Base-by-base conservation (phyloP, 2,888 invertebrate species). In the Cyclophora albipunctata region DNA sequence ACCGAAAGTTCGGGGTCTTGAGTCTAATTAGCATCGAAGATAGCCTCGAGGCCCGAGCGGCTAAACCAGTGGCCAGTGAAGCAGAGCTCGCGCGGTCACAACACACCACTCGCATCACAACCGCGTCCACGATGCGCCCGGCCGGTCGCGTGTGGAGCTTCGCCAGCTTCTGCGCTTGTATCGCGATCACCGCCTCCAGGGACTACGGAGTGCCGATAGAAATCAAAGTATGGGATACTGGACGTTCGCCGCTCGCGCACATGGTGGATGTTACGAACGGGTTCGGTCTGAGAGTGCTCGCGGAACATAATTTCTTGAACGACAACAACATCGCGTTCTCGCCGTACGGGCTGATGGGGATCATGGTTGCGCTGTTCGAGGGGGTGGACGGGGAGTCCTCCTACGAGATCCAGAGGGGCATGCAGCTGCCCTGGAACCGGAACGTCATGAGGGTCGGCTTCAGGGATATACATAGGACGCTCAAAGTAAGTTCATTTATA, bases 291-390 rank as follows among this genome's bases (percentile, higher is more conserved):
- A 91, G 91, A 73, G 89, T 94, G 63, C 87, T 96, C 0, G 89
- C 93, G 65, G 91, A 92, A 74, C 93, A 93, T 67, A 92, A 93
- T 67, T 91, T 92, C 77, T 87, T 92, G 64, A 94, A 93, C 76
- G 91, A 92, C 46, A 93, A 93, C 72, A 96, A 96, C 76, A 93
- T 95, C 49, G 96, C 95, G 3, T 93, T 96, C 71, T 96, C 96
- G 0, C 96, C 96, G 5, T 95, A 95, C 58, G 95, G 96, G 3
- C 85, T 95, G 53, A 92, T 93, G 68, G 95, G 95, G 63, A 94
- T 96, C 34, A 81, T 96, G 62, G 91, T 94, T 50, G 94, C 95
- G 3, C 82, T 96, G 7, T 93, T 92, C 72, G 96, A 96, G 77
- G 96, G 95, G 35, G 91, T 95, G 0, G 89, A 92, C 45, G 95